Evolutionary conservation across 2,797 vertebrate genomes (phyloP).

Genomic region (Hipposideros larvatus): DNA sequence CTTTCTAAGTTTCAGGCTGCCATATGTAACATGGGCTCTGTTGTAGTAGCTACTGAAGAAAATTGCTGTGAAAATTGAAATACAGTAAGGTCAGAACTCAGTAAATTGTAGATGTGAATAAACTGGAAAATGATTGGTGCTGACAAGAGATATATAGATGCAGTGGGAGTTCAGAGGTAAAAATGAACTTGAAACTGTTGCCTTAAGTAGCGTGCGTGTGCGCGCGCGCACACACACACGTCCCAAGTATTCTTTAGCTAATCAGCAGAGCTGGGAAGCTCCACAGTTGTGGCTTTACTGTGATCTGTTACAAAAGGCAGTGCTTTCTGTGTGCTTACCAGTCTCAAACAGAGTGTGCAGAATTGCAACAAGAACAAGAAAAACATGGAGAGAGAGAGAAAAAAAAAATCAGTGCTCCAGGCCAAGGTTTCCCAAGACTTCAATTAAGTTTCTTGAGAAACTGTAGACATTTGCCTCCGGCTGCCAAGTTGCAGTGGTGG

Average conservation of each 20-base stretch:
- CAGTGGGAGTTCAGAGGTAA: not conserved
- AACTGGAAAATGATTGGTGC: not conserved
- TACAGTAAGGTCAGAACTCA: not conserved
- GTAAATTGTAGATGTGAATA: not conserved
- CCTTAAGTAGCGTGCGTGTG: not conserved
- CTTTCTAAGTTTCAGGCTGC: not conserved
- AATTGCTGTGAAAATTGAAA: not conserved
- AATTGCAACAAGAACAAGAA: not conserved
- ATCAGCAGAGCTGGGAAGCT: not conserved
- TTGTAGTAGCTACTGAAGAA: not conserved
- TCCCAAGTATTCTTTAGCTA: not conserved
- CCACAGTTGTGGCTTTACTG: not conserved
- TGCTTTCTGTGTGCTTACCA: not conserved
- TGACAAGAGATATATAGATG: fast-evolving
- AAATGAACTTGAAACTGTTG: not conserved
- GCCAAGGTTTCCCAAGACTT: not conserved
- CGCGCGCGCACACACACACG: too few species aligned
- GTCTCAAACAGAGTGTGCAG: fast-evolving
- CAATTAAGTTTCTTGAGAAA: not conserved
- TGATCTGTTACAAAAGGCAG: not conserved
- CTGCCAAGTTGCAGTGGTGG: not conserved
- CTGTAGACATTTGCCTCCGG: not conserved
- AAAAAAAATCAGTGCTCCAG: not conserved
- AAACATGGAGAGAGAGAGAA: not conserved
- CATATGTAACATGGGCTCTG: not conserved